phyloP scores from a whole-genome alignment of 2,113 vertebrate genomes.

The Sminthopsis crassicaudata region DNA sequence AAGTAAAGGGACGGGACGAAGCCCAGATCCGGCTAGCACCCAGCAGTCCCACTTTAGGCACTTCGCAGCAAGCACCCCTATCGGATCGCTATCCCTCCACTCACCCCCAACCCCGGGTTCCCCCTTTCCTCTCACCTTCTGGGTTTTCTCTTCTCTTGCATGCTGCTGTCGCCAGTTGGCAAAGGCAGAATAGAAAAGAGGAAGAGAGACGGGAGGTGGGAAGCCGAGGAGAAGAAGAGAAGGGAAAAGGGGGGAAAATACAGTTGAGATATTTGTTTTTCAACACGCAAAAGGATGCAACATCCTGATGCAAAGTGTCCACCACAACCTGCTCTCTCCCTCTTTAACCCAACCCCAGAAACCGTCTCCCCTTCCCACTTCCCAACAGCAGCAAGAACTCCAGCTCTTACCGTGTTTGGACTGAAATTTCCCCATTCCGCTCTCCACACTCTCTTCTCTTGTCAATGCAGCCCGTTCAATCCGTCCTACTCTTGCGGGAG shows the following conservation, averaged over 20 bases:
- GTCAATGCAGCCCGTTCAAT: neutral
- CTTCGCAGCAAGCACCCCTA: neutral
- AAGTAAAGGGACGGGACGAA: neutral
- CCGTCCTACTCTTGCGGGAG: neutral
- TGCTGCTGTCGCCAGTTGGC: neutral
- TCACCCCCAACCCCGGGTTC: neutral
- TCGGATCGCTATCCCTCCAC: neutral
- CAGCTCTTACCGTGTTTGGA: slow-evolving; percentile 6
- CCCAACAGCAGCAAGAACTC: neutral
- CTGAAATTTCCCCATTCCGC: slow-evolving; percentile 11
- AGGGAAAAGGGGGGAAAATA: neutral
- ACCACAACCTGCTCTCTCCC: neutral
- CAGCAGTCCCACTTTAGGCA: neutral
- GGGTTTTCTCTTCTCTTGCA: slow-evolving; percentile 8
- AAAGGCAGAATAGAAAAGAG: neutral
- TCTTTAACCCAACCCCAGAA: neutral
- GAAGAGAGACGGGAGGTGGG: neutral
- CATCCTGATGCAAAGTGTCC: neutral
- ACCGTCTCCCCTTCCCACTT: neutral
- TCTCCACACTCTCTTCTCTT: neutral
- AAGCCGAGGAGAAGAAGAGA: neutral
- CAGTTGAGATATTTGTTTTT: neutral
- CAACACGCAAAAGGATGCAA: neutral
- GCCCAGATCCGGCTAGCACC: neutral
- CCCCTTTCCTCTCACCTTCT: neutral